phyloP scores from a whole-genome alignment of 1,140 invertebrate genomes.

The silkworm (Bombyx mori) region DNA sequence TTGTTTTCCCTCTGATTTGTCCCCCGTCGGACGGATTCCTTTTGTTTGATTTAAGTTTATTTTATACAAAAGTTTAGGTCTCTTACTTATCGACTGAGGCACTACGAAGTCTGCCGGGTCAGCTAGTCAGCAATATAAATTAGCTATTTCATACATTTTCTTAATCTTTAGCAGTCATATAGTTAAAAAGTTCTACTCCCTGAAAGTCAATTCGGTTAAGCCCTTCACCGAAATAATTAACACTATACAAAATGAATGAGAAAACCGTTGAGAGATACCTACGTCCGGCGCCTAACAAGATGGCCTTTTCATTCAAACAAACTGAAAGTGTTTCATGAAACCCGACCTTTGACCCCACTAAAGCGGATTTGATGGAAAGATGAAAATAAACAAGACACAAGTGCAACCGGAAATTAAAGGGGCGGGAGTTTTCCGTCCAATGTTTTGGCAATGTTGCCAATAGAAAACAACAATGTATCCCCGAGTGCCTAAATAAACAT shows the following conservation, averaged over 20 bases:
- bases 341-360: conserved; percentile 4
- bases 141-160: not conserved
- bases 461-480: too few species aligned
- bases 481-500: too few species aligned
- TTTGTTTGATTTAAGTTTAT: too few species aligned
- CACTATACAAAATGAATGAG: not conserved
- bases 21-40: too few species aligned
- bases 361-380: conserved; percentile 21
- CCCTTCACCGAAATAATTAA: not conserved
- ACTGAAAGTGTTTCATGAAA: conserved; percentile 3
- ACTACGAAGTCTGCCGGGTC: too few species aligned
- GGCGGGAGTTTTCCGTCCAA: conserved; percentile 17
- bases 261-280: not conserved
- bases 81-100: too few species aligned
- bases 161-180: not conserved
- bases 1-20: too few species aligned
- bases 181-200: not conserved
- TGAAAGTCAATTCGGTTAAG: not conserved
- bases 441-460: conserved; percentile 8
- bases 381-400: conserved; percentile 24
- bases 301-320: conserved; percentile 4
- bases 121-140: not conserved
- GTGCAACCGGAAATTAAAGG: conserved; percentile 29
- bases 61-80: too few species aligned
- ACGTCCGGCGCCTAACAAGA: not conserved